Evolutionary conservation across 2,888 invertebrate species (phyloP), one percentile per base, ranked within the genome.

Genomic region (Eupsilia transversa): DNA sequence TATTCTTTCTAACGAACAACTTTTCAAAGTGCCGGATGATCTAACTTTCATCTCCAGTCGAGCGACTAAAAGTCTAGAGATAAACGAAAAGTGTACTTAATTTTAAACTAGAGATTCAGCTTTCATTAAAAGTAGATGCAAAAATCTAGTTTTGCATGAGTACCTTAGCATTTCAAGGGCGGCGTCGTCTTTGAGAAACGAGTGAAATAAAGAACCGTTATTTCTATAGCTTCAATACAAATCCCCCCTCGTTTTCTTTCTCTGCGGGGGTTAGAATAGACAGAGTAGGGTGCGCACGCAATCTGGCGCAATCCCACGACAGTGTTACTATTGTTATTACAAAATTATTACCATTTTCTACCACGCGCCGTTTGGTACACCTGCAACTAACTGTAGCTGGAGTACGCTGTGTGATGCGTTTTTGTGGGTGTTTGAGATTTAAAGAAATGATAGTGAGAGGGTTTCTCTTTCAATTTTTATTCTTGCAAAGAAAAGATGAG

Each of bases 271-370:
- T 43, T 64, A 60, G 41, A 30, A 67, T 43, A 63, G 6, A 57
- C 67, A 14, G 12, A 57, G 7, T 54, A 67, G 86, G 81, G 84
- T 87, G 88, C 84, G 52, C 72, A 52, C 59, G 59, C 74, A 80
- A 41, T n/a, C 56, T 41, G 72, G 41, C 67, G 59, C 72, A 82
- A 83, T 79, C 80, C 68, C 77, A 68, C 75, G 72, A 46, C 63
- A 35, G 64, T 80, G 77, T 74, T 74, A 49, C 74, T 76, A 80
- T 78, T 77, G 72, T 72, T 85, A 82, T 73, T 74, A 67, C 35
- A 30, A 68, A 64, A 80, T 65, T 81, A 86, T 77, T 78, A 82
- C 79, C 57, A 77, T 86, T 79, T 79, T 76, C 85, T 82, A 85
- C 83, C 83, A 85, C 77, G 85, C 87, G 69, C 69, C 79, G 20